These are phyloP conservation scores for Agrochola macilenta DNA, from an alignment of 2,888 invertebrate genomes.

Conservation along the genomic window DNA sequence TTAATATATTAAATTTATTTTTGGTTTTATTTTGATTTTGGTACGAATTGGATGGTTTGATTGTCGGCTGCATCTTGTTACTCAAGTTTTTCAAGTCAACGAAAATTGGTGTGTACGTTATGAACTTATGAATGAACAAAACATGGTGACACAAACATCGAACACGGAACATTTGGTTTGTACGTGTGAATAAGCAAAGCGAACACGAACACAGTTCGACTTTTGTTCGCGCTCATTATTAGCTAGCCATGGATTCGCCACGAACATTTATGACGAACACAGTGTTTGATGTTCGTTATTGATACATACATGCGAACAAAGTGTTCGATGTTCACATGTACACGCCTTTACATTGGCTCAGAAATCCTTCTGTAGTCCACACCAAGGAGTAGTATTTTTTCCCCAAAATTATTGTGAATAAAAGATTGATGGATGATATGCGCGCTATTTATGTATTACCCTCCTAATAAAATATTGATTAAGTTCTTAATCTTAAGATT, in stretches of 20 bases:
- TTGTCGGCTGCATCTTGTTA: not conserved
- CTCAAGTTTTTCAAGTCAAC: not conserved
- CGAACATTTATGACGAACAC: too few relatives aligned
- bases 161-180: too few relatives aligned
- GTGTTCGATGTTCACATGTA: too few relatives aligned
- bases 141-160: too few relatives aligned
- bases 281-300: too few relatives aligned
- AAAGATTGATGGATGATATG: conserved; percentile 3
- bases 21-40: conserved; percentile 71
- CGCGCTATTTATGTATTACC: not conserved
- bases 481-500: conserved; percentile 4
- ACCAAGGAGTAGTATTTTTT: not conserved
- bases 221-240: too few relatives aligned
- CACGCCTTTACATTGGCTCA: too few relatives aligned
- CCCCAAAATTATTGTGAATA: not conserved
- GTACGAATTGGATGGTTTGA: not conserved
- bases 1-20: conserved; percentile 81
- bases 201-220: too few relatives aligned
- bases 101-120: not conserved
- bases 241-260: too few relatives aligned
- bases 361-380: not conserved
- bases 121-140: too few relatives aligned
- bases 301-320: too few relatives aligned
- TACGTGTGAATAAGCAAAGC: too few relatives aligned
- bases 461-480: conserved; percentile 8